Evolutionary conservation across 37 sponge, comb jelly and placozoan genomes (phyloP), one percentile per base, ranked within the genome.

Genomic region (Dysidea cf. avara): DNA sequence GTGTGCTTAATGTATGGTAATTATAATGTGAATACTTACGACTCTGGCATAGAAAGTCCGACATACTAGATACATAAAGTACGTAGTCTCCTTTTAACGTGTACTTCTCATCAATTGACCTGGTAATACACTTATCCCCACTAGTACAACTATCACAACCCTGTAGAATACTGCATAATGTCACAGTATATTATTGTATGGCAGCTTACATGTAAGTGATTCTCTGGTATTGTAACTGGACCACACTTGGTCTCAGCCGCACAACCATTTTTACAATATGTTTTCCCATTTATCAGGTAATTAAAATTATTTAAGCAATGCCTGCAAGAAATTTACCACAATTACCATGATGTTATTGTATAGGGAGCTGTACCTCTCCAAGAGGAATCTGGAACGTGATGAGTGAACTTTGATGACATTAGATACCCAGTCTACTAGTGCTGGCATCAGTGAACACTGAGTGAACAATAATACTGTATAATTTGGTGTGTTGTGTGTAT

Each of bases 11-110:
- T 43, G 46, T 43, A 52, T 1, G 33, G 9, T 5, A 20, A n/a
- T 0, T 6, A 25, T 6, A 4, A 53, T 36, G 2, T 25, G 24
- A 52, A 21, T 18, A 64, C 66, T 32, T 22, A 57, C 68, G 7
- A 18, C 37, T 18, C 28, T 26, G n/a, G 31, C 76, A 74, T 5
- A 60, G 35, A 0, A 39, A 49, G 31, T 74, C 56, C 30, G 40
- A 28, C 21, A 53, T 13, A 17, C 51, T 43, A 53, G 77, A 76
- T 25, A 83, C 71, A 39, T 76, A 83, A 43, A 83, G 62, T 17
- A 83, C 37, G 38, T 76, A 70, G 65, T 83, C 55, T 28, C 49
- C 49, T 14, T 17, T 64, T 31, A 18, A 35, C 16, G 46, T 43
- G 46, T 43, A 9, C 9, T 43, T 43, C 46, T 43, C 46, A 43